These are phyloP conservation scores for Chymomyza procnemis DNA, from an alignment of 2,888 invertebrate genomes.

Conservation along the genomic window DNA sequence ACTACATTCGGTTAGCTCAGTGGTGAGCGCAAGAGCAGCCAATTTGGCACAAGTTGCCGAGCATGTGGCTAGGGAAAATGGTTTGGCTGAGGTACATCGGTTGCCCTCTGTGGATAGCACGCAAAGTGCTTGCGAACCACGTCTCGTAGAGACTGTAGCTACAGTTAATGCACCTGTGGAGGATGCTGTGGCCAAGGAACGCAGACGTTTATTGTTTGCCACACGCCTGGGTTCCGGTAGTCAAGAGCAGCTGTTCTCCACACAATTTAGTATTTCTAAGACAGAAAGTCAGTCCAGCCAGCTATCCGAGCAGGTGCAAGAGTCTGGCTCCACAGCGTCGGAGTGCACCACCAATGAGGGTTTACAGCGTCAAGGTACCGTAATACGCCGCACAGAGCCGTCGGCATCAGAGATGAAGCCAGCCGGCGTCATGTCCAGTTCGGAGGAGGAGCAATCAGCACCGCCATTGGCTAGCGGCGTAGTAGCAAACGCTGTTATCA, in stretches of 20 bases:
- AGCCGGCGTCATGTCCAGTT: slow-evolving; percentile 57
- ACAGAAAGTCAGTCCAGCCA: slow-evolving; percentile 83
- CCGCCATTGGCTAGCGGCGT: slow-evolving; percentile 21
- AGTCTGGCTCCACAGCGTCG: slow-evolving; percentile 51
- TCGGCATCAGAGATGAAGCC: slow-evolving; percentile 21
- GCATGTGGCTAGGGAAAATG: slow-evolving; percentile 64
- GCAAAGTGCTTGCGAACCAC: slow-evolving; percentile 62
- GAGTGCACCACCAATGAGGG: slow-evolving; percentile 39
- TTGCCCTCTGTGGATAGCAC: slow-evolving; percentile 70
- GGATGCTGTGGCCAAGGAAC: slow-evolving; percentile 73
- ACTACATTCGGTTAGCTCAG: slow-evolving; percentile 77
- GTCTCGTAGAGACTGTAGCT: slow-evolving; percentile 69
- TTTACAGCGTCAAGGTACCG: slow-evolving; percentile 75
- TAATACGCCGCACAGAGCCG: slow-evolving; percentile 70
- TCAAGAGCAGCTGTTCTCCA: slow-evolving; percentile 84
- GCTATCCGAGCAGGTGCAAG: slow-evolving; percentile 79
- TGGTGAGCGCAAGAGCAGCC: slow-evolving; percentile 62
- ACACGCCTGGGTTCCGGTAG: slow-evolving; percentile 83
- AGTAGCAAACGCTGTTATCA: slow-evolving; percentile 49
- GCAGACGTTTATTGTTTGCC: slow-evolving; percentile 82
- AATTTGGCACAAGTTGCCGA: slow-evolving; percentile 64
- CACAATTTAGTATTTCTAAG: slow-evolving; percentile 83
- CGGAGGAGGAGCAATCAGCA: slow-evolving; percentile 71
- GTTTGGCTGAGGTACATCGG: slow-evolving; percentile 70
- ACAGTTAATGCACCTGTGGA: slow-evolving; percentile 64